phyloP scores from a whole-genome alignment of 2,888 invertebrate genomes.

The Pseudococcus jackbeardsleyi region DNA sequence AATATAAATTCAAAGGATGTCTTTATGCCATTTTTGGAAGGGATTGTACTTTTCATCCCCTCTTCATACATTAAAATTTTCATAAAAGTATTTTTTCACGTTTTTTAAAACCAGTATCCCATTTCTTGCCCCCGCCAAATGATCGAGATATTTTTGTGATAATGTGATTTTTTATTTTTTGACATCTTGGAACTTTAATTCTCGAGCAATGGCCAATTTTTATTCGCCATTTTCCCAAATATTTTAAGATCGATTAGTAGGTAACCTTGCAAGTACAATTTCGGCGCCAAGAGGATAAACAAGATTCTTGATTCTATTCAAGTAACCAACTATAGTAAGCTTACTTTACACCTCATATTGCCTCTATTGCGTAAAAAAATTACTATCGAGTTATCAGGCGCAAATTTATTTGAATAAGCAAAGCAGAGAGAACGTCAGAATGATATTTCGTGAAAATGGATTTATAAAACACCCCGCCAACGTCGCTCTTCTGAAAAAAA shows the following conservation, averaged over 20 bases:
- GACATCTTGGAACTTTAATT: too few relatives aligned
- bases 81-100: too few relatives aligned
- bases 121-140: too few relatives aligned
- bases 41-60: too few relatives aligned
- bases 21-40: too few relatives aligned
- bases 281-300: background rate
- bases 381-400: background rate
- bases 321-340: background rate
- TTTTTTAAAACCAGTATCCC: too few relatives aligned
- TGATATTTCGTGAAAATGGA: background rate
- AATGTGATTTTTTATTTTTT: too few relatives aligned
- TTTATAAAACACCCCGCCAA: background rate
- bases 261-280: background rate
- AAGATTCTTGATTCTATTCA: background rate
- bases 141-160: too few relatives aligned
- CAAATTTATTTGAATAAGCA: background rate
- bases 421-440: background rate
- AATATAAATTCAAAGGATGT: too few relatives aligned
- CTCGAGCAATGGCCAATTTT: too few relatives aligned
- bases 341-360: background rate
- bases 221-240: too few relatives aligned
- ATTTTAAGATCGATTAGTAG: background rate
- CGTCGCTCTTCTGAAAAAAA: background rate
- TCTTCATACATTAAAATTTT: too few relatives aligned
- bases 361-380: background rate